phyloP scores from a whole-genome alignment of 2,797 vertebrate genomes.

The Oreochromis grahami region DNA sequence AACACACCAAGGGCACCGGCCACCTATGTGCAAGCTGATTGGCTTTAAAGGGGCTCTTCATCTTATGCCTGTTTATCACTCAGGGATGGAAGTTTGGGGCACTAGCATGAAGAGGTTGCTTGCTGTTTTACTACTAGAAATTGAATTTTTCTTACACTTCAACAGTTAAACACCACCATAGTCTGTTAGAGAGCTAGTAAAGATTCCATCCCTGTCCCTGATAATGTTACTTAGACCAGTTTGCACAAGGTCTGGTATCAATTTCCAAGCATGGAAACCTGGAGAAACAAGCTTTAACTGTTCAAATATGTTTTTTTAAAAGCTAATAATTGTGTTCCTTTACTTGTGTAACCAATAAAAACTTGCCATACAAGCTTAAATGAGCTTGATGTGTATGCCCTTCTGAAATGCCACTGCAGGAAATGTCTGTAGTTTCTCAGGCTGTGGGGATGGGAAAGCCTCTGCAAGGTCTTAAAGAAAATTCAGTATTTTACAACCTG shows the following conservation, averaged over 20 bases:
- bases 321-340: background rate
- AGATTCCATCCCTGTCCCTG: conserved; percentile 54
- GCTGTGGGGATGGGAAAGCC: conserved; percentile 56
- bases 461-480: conserved; percentile 49
- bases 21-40: background rate
- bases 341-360: background rate
- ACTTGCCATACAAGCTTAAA: conserved; percentile 16
- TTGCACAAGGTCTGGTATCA: background rate
- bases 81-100: conserved; percentile 60
- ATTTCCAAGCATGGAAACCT: background rate
- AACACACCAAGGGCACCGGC: background rate
- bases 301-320: background rate
- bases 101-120: conserved; percentile 12
- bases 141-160: conserved; percentile 10
- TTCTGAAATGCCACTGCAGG: conserved; percentile 13
- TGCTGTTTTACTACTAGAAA: conserved; percentile 4
- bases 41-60: conserved; percentile 16
- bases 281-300: background rate
- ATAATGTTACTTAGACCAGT: conserved; percentile 9
- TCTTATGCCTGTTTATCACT: conserved; percentile 42
- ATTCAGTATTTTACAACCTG: conserved; percentile 50
- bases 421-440: conserved; percentile 25
- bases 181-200: conserved; percentile 19
- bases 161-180: conserved; percentile 12
- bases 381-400: conserved; percentile 6